Conservation (phyloP, 2,888 invertebrate species). For the Diloba caeruleocephala region DNA sequence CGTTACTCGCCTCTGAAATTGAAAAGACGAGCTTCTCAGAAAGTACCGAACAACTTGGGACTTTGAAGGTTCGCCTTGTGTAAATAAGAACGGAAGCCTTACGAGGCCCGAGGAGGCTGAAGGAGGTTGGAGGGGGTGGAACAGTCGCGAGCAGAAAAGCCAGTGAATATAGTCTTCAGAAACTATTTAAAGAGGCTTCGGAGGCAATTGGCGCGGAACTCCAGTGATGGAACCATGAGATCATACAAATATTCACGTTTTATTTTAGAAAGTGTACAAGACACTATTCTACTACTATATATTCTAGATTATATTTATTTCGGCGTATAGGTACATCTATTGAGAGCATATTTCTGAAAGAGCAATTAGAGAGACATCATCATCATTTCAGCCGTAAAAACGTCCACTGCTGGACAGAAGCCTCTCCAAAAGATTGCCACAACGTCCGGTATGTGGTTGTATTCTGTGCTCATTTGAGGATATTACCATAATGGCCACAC, state of each 20-base stretch:
- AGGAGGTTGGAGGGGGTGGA: constrained; percentile 44
- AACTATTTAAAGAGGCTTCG: constrained; percentile 84
- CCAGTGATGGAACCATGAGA: constrained; percentile 50
- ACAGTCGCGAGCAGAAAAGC: constrained; percentile 71
- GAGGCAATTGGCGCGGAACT: constrained; percentile 70
- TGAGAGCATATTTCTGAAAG: constrained; percentile 22
- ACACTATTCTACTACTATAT: too few relatives aligned
- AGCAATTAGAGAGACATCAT: constrained; percentile 29
- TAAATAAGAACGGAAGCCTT: constrained; percentile 77
- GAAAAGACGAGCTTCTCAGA: constrained; percentile 61
- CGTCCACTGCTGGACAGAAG: too few relatives aligned
- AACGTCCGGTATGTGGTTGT: too few relatives aligned
- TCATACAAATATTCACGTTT: constrained; percentile 10
- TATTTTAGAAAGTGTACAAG: constrained; percentile 1
- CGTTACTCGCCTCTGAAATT: constrained; percentile 60
- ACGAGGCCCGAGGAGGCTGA: constrained; percentile 48
- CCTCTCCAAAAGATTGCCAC: too few relatives aligned
- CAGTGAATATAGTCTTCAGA: constrained; percentile 74
- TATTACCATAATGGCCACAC: too few relatives aligned
- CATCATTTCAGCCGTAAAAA: too few relatives aligned
- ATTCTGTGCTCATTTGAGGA: too few relatives aligned
- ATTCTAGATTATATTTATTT: too few relatives aligned
- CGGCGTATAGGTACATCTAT: constrained; percentile 20
- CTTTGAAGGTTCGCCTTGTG: constrained; percentile 77
- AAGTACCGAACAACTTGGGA: constrained; percentile 72